These are phyloP conservation scores for Heliothis virescens DNA, from an alignment of 1,140 invertebrate species.

Conservation along the genomic window DNA sequence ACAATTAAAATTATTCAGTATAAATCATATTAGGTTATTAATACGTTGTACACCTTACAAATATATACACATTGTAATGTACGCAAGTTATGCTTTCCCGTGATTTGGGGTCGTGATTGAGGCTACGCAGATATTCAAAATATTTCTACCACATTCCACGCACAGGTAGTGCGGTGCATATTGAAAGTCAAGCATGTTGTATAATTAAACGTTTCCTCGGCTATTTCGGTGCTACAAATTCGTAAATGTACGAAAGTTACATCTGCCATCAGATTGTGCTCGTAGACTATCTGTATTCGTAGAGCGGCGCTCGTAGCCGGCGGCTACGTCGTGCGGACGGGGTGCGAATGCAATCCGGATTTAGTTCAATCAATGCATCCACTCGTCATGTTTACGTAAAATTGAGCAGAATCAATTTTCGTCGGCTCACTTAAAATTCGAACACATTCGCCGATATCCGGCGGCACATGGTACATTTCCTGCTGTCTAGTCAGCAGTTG, in stretches of 20 bases:
- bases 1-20: too few relatives aligned
- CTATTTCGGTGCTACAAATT: conserved; percentile 23
- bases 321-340: conserved; percentile 34
- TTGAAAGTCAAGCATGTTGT: conserved; percentile 26
- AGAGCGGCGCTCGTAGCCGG: conserved; percentile 21
- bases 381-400: conserved; percentile 59
- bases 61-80: neutral
- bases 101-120: conserved; percentile 36
- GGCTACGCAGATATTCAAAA: conserved; percentile 40
- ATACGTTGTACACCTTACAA: too few relatives aligned
- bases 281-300: conserved; percentile 37
- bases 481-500: conserved; percentile 58
- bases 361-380: conserved; percentile 61
- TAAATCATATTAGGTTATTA: too few relatives aligned
- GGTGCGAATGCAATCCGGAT: conserved; percentile 50
- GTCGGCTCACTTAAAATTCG: conserved; percentile 68
- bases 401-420: conserved; percentile 68
- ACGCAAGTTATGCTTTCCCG: conserved; percentile 22
- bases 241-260: conserved; percentile 8
- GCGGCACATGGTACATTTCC: conserved; percentile 68
- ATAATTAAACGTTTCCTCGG: conserved; percentile 27
- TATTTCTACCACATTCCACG: conserved; percentile 42
- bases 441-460: conserved; percentile 71
- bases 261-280: conserved; percentile 16
- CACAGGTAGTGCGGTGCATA: conserved; percentile 8